Evolutionary conservation across 2,888 invertebrate species (phyloP).

Genomic region (Hypercompe scribonia): DNA sequence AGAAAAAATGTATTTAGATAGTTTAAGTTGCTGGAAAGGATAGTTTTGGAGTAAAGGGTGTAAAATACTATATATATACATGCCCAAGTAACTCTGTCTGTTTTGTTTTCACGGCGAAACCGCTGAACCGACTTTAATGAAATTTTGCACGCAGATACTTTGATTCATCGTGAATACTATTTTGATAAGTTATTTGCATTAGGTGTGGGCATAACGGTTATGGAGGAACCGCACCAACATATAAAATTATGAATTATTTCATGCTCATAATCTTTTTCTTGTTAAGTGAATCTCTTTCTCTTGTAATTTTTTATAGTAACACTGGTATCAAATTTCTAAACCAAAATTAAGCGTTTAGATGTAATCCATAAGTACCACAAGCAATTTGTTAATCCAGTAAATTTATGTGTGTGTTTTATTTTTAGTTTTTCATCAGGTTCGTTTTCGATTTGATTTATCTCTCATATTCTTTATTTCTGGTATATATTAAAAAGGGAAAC

Average conservation of each 20-base stretch:
- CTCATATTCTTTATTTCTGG: constrained; percentile 86
- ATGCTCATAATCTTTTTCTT: constrained; percentile 79
- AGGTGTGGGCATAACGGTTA: constrained; percentile 75
- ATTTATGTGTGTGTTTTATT: constrained; percentile 86
- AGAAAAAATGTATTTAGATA: no score
- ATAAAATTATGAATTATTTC: constrained; percentile 84
- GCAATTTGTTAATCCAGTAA: no score
- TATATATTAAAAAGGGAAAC: constrained; percentile 87
- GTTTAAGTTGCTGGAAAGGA: no score
- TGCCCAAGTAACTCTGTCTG: no score
- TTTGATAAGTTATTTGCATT: constrained; percentile 65
- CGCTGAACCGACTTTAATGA: no score
- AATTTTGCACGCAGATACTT: no score
- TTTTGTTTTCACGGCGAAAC: no score
- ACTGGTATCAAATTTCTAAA: constrained; percentile 83
- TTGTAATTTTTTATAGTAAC: constrained; percentile 84
- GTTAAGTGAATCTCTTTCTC: constrained; percentile 84
- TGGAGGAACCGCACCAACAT: constrained; percentile 77
- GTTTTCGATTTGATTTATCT: constrained; percentile 86
- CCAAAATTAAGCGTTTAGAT: constrained; percentile 74
- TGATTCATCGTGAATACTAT: no score
- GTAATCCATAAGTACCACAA: no score
- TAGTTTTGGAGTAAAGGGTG: no score
- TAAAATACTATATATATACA: no score
- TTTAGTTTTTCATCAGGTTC: constrained; percentile 86